Base-by-base conservation (phyloP, 2,888 invertebrate species). In the Caenorhabditis sp. region DNA sequence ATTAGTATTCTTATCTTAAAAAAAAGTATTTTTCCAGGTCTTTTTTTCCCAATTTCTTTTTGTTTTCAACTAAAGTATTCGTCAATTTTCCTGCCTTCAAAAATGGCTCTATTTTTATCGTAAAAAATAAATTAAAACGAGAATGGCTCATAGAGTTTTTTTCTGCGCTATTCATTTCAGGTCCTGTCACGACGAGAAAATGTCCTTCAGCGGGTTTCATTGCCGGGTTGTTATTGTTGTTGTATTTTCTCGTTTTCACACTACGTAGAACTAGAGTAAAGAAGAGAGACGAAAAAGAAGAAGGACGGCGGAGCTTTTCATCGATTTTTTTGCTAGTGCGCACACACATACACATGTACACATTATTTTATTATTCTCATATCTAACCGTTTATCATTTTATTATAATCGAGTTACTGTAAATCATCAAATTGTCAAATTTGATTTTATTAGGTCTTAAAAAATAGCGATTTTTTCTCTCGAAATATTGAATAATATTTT, bases 261-360 rank as follows among this genome's bases (percentile, higher is more conserved):
- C 43, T 43, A 36, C 6, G 12, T 5, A 43, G 17, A 43, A 43
- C 10, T 10, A 17, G 43, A 17, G 43, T 17, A 43, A 17, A 43
- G 36, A 17, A 43, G 43, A 43, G 43, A 43, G 43, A 43, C 17
- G 43, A 14, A 43, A 43, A 43, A 43, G 43, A 43, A 43, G 43
- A 43, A n/a, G 43, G 43, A 43, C 43, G 43, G 43, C 43, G 43
- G 43, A 43, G 43, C 43, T 43, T 43, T 43, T 43, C 43, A 43
- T 43, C 14, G 43, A 43, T 43, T 43, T 43, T 43, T 43, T 43
- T 43, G 43, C 23, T 59, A 12, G 36, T 12, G 43, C 43, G 43
- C 43, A 43, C 43, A 43, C 17, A 43, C 43, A 43, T 43, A 19
- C 27, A 17, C 57, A 23, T 14, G 26, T 19, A 26, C 27, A 17